phyloP scores from a whole-genome alignment of 64 coral and sea anemone genomes.

The Catalaphyllia jardinei region DNA sequence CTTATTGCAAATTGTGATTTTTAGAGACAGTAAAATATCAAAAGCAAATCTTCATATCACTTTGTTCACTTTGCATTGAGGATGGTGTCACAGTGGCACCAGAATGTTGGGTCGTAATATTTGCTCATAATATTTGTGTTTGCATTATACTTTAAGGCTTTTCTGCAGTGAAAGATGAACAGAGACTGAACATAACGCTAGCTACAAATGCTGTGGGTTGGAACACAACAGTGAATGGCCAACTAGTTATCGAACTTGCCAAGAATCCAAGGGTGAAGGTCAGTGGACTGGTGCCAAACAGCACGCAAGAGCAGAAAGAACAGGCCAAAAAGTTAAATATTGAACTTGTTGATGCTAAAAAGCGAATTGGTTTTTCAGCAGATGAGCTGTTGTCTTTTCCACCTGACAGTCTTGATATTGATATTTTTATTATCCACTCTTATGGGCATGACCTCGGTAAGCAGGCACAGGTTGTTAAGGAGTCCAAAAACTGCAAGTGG shows the following conservation, averaged over 20 bases:
- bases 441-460: background rate
- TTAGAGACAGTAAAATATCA: too few species aligned
- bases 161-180: background rate
- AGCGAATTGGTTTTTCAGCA: background rate
- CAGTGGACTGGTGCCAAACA: conserved; percentile 4
- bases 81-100: too few species aligned
- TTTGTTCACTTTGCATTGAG: too few species aligned
- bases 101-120: too few species aligned
- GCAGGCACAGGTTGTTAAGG: background rate
- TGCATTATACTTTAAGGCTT: too few species aligned
- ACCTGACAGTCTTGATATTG: conserved; percentile 9
- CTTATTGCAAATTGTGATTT: too few species aligned
- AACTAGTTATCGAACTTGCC: conserved; percentile 21
- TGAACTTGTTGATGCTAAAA: conserved; percentile 9
- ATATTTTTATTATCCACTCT: conserved; percentile 9
- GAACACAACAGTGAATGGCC: background rate
- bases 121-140: too few species aligned
- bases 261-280: conserved; percentile 31
- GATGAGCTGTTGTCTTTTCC: background rate
- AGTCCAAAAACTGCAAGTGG: conserved; percentile 11
- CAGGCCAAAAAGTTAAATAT: conserved; percentile 12
- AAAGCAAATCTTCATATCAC: too few species aligned
- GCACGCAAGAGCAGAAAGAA: background rate
- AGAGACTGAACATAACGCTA: background rate
- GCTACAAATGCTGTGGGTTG: conserved; percentile 10